Evolutionary conservation across 2,113 vertebrate genomes (phyloP), one percentile per base, ranked within the genome.

Genomic region (Sminthopsis crassicaudata): DNA sequence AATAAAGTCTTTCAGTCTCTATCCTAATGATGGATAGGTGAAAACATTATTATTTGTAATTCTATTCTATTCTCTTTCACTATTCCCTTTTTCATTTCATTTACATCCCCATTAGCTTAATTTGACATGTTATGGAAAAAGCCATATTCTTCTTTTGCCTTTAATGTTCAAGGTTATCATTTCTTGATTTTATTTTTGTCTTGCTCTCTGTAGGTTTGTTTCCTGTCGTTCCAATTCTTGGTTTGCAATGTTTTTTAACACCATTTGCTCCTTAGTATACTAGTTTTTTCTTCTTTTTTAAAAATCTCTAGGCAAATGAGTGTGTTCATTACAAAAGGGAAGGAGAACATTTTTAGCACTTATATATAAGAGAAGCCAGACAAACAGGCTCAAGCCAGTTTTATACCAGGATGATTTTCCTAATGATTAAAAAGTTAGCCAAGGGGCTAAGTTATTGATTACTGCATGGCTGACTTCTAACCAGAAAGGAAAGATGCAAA

Each of bases 361-460:
- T n/a, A 94, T 90, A 90, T 96, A n/a, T 11, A 96, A 95, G 23
- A 94, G 42, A 16, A 67, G 60, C 90, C 90, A 51, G 53, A 95
- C 89, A 55, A 51, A 51, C 76, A 51, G 90, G 6, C 0, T n/a
- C 36, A 53, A 24, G 24, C 6, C 88, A 96, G 95, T 96, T 96
- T 88, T 93, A 24, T 46, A 92, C 48, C 88, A 96, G 97, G 91
- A 93, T 94, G 84, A 96, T 91, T 42, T 88, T 95, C 90, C 27
- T 67, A 67, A 67, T 42, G 90, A 92, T 95, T 95, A 93, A 52
- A 92, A 96, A 52, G 26, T 67, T 54, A 60, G 92, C 91, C 53
- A 25, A 91, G 92, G 91, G 89, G 95, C 94, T 53, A 95, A 92
- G 90, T 91, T 92, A 93, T 25, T 95, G 95, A 97, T 96, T 96